Evolutionary conservation across 2,888 invertebrate species (phyloP).

Genomic region (Sphaerophoria rueppellii): DNA sequence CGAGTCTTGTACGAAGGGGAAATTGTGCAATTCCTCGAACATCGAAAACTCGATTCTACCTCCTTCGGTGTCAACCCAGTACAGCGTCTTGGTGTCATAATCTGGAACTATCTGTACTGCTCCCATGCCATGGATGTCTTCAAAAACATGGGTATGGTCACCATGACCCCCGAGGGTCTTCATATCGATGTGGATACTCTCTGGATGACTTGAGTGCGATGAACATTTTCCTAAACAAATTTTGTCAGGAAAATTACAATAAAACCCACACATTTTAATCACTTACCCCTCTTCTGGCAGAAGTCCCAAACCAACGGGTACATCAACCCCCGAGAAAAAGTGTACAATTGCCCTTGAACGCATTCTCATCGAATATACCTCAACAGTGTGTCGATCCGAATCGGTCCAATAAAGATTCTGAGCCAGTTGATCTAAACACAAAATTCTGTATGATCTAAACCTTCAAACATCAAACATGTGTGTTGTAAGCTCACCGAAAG

Average conservation of each 20-base stretch:
- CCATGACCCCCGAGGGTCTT: constrained; percentile 87
- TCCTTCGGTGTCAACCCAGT: constrained; percentile 87
- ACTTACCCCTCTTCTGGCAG: constrained; percentile 81
- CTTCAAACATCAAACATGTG: background rate
- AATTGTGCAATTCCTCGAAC: constrained; percentile 84
- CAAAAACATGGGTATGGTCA: constrained; percentile 79
- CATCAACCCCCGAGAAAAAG: constrained; percentile 84
- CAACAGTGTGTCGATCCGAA: constrained; percentile 85
- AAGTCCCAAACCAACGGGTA: constrained; percentile 87
- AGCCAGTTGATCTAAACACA: constrained; percentile 85
- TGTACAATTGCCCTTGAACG: constrained; percentile 85
- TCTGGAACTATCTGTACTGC: constrained; percentile 81
- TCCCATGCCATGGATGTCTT: constrained; percentile 80
- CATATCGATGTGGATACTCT: constrained; percentile 86
- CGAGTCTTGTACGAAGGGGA: constrained; percentile 82
- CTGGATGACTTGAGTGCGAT: constrained; percentile 83
- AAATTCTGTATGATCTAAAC: background rate
- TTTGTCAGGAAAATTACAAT: background rate
- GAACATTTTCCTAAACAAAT: constrained; percentile 85
- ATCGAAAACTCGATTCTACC: constrained; percentile 86
- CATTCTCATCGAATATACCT: constrained; percentile 86
- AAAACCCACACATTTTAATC: too few species aligned
- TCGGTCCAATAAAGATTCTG: constrained; percentile 90
- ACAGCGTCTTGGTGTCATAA: constrained; percentile 84
- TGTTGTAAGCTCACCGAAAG: constrained; percentile 82